Evolutionary conservation across 2,888 invertebrate genomes (phyloP).

Genomic region (Didymodactylos carnosus): DNA sequence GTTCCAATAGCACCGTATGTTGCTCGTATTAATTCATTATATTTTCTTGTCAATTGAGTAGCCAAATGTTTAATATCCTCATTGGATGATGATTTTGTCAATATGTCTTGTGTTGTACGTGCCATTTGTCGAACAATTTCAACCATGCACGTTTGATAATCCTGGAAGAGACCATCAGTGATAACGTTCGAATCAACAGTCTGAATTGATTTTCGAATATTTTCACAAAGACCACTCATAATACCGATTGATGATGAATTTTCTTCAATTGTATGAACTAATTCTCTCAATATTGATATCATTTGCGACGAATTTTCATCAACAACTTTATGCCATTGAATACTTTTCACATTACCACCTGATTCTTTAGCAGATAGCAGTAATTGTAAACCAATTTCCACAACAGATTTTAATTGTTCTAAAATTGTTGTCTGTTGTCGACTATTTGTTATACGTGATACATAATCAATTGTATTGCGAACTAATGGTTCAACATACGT

Average conservation of each 20-base stretch:
- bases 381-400: conserved; percentile 67
- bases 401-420: conserved; percentile 76
- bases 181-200: conserved; percentile 21
- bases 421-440: conserved; percentile 64
- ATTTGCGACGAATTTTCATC: conserved; percentile 58
- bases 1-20: background rate
- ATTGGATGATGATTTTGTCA: conserved; percentile 36
- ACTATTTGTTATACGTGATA: conserved; percentile 64
- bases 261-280: conserved; percentile 50
- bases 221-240: conserved; percentile 67
- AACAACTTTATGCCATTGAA: conserved; percentile 55
- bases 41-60: conserved; percentile 8
- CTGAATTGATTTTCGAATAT: conserved; percentile 65
- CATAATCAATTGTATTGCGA: conserved; percentile 51
- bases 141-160: conserved; percentile 44
- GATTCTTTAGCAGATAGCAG: conserved; percentile 64
- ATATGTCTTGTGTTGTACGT: conserved; percentile 70
- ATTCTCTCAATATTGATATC: conserved; percentile 55
- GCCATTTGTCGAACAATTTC: conserved; percentile 79
- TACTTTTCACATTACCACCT: conserved; percentile 74
- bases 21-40: conserved; percentile 9
- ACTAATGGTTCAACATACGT: conserved; percentile 59
- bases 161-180: conserved; percentile 49
- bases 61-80: background rate
- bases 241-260: conserved; percentile 64